Percentiles rank a stretch among this genome's conserved stretches.
These are phyloP conservation scores for Drosophila nigritarsus DNA, from an alignment of 2,888 invertebrate species.

Conservation along the genomic window DNA sequence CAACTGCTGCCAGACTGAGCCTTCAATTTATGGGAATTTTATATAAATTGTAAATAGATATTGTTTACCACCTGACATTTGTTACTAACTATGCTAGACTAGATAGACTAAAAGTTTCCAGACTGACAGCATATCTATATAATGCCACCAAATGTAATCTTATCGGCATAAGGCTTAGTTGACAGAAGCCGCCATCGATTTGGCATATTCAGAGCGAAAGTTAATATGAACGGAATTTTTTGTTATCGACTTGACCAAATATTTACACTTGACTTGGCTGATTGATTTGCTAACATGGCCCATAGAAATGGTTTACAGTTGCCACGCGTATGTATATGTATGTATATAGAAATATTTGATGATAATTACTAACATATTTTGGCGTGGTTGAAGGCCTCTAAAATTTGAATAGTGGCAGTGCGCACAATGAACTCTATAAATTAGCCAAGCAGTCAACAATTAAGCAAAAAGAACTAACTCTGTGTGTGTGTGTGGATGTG, in stretches of 20 bases:
- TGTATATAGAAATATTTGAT: neutral
- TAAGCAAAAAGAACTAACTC: constrained; percentile 17
- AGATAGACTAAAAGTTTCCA: constrained; percentile 4
- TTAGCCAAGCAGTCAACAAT: constrained; percentile 23
- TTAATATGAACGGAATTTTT: constrained; percentile 27
- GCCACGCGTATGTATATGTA: neutral
- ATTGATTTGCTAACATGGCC: constrained; percentile 59
- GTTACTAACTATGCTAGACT: no score
- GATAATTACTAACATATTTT: constrained; percentile 22
- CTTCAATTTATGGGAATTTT: neutral
- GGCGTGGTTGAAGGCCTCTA: neutral
- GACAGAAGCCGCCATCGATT: constrained; percentile 19
- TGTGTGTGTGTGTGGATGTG: constrained; percentile 36
- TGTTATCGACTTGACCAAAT: constrained; percentile 50
- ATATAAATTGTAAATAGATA: neutral
- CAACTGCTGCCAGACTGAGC: constrained; percentile 13
- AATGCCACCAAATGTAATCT: constrained; percentile 43
- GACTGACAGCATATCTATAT: constrained; percentile 28
- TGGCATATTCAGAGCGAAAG: constrained; percentile 58
- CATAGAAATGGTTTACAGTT: constrained; percentile 3
- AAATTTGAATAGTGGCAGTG: constrained; percentile 19
- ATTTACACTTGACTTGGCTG: constrained; percentile 61
- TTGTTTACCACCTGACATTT: neutral
- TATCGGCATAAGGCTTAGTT: constrained; percentile 32
- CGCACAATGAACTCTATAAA: constrained; percentile 46